Evolutionary conservation across 2,113 vertebrate genomes (phyloP).

Genomic region (Rhinoptilus africanus): DNA sequence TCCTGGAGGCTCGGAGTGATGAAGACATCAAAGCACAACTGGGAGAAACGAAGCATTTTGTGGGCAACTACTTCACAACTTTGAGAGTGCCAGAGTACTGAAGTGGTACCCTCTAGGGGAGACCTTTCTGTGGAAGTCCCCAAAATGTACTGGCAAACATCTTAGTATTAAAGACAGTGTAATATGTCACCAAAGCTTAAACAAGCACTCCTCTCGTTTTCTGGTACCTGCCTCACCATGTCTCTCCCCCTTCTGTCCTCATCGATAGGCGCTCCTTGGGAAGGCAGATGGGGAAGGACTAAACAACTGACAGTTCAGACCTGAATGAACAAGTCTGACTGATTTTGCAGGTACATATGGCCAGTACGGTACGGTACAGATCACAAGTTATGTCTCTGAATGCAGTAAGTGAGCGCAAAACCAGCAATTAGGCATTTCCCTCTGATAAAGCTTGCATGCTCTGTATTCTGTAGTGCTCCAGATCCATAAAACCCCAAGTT

Average conservation of each 20-base stretch:
- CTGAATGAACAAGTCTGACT: background rate
- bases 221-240: background rate
- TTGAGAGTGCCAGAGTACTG: background rate
- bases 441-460: background rate
- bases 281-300: background rate
- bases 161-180: background rate
- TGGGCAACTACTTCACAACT: background rate
- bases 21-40: background rate
- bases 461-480: background rate
- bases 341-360: rapidly evolving
- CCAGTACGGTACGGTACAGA: background rate
- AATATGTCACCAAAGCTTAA: background rate
- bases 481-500: background rate
- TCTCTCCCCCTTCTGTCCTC: background rate
- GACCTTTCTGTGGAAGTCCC: background rate
- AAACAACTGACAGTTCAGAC: background rate
- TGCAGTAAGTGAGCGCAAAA: background rate
- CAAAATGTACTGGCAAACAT: background rate
- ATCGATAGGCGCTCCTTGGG: background rate
- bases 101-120: background rate
- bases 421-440: background rate
- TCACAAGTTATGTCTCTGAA: background rate
- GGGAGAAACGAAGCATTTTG: background rate
- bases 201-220: background rate
- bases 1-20: background rate